Evolutionary conservation across 2,797 vertebrate species (phyloP).

Genomic region (Taeniopygia guttata): DNA sequence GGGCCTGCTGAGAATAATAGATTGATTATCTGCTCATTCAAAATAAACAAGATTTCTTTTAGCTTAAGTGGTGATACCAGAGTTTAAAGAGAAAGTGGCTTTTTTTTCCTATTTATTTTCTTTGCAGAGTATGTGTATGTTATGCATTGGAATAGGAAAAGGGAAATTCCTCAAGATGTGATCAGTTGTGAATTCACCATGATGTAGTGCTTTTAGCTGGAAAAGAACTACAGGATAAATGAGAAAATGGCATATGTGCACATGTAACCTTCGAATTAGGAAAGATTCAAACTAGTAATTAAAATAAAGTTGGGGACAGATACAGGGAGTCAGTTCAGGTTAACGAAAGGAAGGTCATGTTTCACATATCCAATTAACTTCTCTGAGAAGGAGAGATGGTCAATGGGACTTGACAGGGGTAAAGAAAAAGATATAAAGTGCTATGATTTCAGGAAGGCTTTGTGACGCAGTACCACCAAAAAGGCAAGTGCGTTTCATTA

Average conservation of each 20-base stretch:
- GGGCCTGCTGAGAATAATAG: neutral
- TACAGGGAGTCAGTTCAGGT: neutral
- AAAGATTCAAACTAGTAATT: conserved; percentile 3
- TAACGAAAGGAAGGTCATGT: conserved; percentile 8
- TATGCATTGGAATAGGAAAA: neutral
- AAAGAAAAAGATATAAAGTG: conserved; percentile 20
- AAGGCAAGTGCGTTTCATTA: conserved; percentile 32
- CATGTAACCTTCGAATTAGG: conserved; percentile 11
- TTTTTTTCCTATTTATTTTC: neutral
- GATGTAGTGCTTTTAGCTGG: neutral
- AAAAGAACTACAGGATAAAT: neutral
- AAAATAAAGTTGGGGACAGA: neutral
- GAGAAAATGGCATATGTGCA: neutral
- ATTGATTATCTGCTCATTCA: neutral
- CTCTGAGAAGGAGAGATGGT: neutral
- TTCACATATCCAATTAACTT: conserved; percentile 49
- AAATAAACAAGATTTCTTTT: neutral
- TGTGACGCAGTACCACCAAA: conserved; percentile 1
- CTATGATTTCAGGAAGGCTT: conserved; percentile 34
- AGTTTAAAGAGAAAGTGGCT: neutral
- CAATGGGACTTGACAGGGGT: conserved; percentile 32
- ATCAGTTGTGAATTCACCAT: neutral
- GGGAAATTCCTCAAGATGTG: neutral
- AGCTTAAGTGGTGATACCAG: neutral
- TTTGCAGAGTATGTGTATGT: neutral